Evolutionary conservation across 37 sponge, comb jelly and placozoan genomes (phyloP).

Genomic region (Eunapius fragilis): DNA sequence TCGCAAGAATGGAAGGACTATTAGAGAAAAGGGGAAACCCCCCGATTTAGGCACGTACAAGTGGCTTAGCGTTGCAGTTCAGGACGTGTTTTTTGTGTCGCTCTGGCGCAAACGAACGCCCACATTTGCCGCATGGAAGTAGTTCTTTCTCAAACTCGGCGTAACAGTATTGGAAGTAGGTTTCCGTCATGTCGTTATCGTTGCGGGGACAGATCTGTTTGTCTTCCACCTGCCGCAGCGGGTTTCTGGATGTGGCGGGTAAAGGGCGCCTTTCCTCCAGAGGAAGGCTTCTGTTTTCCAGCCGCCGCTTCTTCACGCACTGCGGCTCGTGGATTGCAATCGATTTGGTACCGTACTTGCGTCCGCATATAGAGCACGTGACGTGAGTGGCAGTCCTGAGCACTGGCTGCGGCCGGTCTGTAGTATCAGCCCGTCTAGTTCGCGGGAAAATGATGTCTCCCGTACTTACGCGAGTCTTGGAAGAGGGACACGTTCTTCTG

Average conservation of each 20-base stretch:
- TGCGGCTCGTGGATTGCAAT: slow-evolving; percentile 85
- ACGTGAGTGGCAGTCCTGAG: slow-evolving; percentile 26
- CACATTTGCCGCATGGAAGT: slow-evolving; percentile 73
- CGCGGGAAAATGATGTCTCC: slow-evolving; percentile 15
- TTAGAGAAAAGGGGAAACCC: neutral
- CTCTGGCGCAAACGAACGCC: slow-evolving; percentile 68
- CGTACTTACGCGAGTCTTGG: neutral
- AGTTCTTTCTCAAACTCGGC: slow-evolving; percentile 48
- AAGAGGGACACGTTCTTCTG: slow-evolving; percentile 6
- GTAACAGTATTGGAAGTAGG: slow-evolving; percentile 31
- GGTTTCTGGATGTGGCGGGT: slow-evolving; percentile 39
- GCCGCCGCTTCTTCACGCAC: slow-evolving; percentile 69
- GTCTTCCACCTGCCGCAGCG: neutral
- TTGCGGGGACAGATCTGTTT: neutral
- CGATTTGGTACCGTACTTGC: slow-evolving; percentile 73
- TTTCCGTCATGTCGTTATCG: slow-evolving; percentile 4
- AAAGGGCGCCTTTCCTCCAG: slow-evolving; percentile 41
- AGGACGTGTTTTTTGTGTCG: slow-evolving; percentile 59
- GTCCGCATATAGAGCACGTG: slow-evolving; percentile 81
- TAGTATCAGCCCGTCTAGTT: neutral
- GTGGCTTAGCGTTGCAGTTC: slow-evolving; percentile 69
- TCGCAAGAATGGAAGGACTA: slow-evolving; percentile 11
- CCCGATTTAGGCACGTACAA: neutral
- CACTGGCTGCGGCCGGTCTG: neutral
- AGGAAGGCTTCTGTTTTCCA: slow-evolving; percentile 58